Conservation (phyloP, 2,888 invertebrate genomes). For the Xestoiulus laeticollis region DNA sequence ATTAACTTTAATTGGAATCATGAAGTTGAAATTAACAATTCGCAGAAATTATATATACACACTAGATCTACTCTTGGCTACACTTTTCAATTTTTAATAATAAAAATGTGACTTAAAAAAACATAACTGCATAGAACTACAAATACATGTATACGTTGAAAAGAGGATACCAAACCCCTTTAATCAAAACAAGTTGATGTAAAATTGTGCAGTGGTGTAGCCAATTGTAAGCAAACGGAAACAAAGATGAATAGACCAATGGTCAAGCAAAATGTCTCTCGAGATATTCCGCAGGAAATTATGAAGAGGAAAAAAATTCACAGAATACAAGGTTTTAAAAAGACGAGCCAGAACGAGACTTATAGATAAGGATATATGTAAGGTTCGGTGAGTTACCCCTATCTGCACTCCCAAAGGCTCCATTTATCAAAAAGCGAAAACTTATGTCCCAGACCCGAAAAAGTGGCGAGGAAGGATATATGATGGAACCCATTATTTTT, state of each 20-base stretch:
- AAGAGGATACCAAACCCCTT: no score
- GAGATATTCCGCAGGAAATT: neutral
- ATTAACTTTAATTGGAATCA: no score
- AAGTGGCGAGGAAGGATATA: slow-evolving; percentile 36
- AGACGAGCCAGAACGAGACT: neutral
- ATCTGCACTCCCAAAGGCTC: neutral
- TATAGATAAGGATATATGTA: neutral
- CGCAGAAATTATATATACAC: no score
- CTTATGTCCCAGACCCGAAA: neutral
- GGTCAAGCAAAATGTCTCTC: neutral
- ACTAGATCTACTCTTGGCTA: no score
- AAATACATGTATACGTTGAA: neutral
- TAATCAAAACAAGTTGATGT: neutral
- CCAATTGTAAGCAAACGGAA: neutral
- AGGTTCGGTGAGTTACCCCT: neutral
- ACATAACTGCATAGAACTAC: no score
- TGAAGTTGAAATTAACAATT: no score
- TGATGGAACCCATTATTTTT: slow-evolving; percentile 28
- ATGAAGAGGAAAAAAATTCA: neutral
- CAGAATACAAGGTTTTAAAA: neutral
- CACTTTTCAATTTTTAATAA: no score
- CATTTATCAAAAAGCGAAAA: neutral
- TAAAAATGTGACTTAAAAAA: no score
- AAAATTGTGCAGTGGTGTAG: neutral
- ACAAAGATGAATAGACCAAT: neutral